These are phyloP conservation scores for Pyrgilauda ruficollis DNA, from an alignment of 2,113 vertebrate genomes.

Conservation along the genomic window DNA sequence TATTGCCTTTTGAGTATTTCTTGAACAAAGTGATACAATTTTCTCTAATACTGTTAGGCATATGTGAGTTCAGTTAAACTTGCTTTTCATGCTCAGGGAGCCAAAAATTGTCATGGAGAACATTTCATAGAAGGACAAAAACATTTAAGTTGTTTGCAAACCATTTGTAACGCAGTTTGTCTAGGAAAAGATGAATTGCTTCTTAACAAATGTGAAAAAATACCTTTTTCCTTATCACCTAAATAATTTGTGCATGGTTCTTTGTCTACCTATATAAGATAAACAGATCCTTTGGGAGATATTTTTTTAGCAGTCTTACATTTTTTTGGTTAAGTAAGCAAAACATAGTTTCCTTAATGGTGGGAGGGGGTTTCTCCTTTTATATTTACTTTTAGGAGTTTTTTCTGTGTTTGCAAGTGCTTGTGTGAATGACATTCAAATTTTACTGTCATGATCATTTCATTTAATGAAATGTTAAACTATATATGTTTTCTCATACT, in stretches of 20 bases:
- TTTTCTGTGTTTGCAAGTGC: neutral
- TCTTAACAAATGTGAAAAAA: neutral
- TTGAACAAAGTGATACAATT: neutral
- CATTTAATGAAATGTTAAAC: neutral
- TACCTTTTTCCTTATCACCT: neutral
- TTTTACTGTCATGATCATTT: neutral
- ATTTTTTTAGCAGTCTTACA: neutral
- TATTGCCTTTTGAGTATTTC: neutral
- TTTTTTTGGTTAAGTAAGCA: neutral
- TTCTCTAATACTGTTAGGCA: neutral
- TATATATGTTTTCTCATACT: neutral
- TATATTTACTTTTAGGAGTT: neutral
- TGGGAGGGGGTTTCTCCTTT: neutral
- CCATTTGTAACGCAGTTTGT: neutral
- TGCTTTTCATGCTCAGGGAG: neutral
- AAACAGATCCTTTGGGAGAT: neutral
- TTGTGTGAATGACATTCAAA: neutral
- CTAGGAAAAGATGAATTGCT: neutral
- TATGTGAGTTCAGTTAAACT: neutral
- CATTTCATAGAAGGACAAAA: neutral
- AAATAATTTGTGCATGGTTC: neutral
- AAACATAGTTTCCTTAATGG: neutral
- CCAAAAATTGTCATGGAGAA: neutral
- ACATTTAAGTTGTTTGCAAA: neutral
- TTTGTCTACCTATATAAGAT: neutral